Evolutionary conservation across 2,888 invertebrate species (phyloP).

Genomic region (Limenitis camilla): DNA sequence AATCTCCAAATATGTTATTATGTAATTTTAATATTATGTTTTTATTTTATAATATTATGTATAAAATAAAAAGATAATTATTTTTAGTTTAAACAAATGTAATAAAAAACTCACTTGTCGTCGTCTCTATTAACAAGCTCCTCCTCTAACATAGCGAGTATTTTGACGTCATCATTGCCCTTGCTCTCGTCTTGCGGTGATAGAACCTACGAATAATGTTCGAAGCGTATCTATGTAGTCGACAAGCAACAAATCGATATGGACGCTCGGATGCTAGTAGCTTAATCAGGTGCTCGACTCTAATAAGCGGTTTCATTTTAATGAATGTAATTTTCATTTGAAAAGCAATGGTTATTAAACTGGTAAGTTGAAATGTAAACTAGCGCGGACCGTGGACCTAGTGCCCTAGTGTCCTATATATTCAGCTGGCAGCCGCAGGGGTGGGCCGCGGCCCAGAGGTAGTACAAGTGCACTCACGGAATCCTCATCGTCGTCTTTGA

Average conservation of each 20-base stretch:
- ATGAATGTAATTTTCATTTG: slow-evolving; percentile 22
- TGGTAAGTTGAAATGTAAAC: slow-evolving; percentile 28
- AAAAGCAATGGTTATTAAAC: slow-evolving; percentile 24
- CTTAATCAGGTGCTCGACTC: slow-evolving; percentile 25
- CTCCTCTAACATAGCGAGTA: slow-evolving; percentile 81
- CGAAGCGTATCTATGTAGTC: slow-evolving; percentile 60
- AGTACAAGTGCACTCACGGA: slow-evolving; percentile 77
- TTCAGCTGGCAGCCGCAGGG: slow-evolving; percentile 34
- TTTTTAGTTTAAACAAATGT: background rate
- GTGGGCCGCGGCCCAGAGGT: slow-evolving; percentile 25
- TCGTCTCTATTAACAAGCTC: slow-evolving; percentile 90
- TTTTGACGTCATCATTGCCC: slow-evolving; percentile 84
- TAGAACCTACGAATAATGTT: slow-evolving; percentile 65
- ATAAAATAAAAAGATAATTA: background rate
- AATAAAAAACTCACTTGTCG: slow-evolving; percentile 77
- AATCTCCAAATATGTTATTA: slow-evolving; percentile 14
- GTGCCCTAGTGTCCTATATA: slow-evolving; percentile 61
- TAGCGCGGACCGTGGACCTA: slow-evolving; percentile 44
- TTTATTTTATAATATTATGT: no score
- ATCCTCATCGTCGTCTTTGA: slow-evolving; percentile 76
- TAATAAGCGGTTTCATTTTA: slow-evolving; percentile 26
- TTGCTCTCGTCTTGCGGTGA: slow-evolving; percentile 63
- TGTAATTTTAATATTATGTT: no score
- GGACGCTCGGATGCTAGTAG: slow-evolving; percentile 30
- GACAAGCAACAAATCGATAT: slow-evolving; percentile 52